Evolutionary conservation across 2,888 invertebrate species (phyloP).

Genomic region (Amiota mariae): DNA sequence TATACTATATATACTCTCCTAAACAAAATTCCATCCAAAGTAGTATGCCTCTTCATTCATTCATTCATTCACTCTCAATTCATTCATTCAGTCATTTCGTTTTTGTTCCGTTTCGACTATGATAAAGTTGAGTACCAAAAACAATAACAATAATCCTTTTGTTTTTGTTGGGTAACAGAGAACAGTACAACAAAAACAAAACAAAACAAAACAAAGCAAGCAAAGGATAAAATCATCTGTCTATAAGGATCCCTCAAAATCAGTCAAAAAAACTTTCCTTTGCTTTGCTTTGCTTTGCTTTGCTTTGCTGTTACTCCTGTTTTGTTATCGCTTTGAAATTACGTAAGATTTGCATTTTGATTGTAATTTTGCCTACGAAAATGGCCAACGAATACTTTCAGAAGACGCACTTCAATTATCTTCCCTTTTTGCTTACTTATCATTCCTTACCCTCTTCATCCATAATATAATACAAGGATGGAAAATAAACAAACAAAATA

Average conservation of each 20-base stretch:
- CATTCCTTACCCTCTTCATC: neutral
- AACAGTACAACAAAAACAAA: neutral
- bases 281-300: neutral
- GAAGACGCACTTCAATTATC: constrained; percentile 14
- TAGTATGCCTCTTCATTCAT: neutral
- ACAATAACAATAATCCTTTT: constrained; percentile 36
- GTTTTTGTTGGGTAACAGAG: constrained; percentile 17
- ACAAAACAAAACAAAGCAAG: neutral
- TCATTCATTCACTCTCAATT: neutral
- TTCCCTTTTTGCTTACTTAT: neutral
- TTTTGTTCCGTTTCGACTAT: constrained; percentile 18
- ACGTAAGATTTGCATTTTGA: constrained; percentile 34
- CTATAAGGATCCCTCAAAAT: neutral
- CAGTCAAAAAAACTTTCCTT: too few relatives aligned
- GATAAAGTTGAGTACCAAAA: constrained; percentile 25
- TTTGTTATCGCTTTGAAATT: constrained; percentile 31
- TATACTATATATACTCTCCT: too few relatives aligned
- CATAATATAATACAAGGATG: neutral
- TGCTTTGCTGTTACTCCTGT: neutral
- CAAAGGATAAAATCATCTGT: neutral
- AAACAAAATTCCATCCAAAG: too few relatives aligned
- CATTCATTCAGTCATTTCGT: neutral
- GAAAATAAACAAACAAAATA: constrained; percentile 9
- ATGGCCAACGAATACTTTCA: constrained; percentile 25
- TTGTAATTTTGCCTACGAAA: constrained; percentile 32